phyloP scores from a whole-genome alignment of 2,797 vertebrate species.

The Propithecus deckenii region DNA sequence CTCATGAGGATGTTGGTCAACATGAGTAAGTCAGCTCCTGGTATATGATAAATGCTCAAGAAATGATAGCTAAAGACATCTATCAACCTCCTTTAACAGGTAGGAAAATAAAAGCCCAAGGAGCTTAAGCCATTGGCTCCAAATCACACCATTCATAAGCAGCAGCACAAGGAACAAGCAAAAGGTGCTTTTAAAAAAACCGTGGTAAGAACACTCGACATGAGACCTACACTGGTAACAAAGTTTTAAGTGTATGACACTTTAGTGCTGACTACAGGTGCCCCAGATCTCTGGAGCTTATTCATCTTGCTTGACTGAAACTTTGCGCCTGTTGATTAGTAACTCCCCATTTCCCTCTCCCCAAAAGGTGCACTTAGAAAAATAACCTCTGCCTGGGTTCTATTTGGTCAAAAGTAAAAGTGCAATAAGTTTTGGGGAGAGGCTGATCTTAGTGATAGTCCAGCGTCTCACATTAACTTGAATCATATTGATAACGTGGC shows the following conservation, averaged over 20 bases:
- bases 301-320: not conserved
- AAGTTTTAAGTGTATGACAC: not conserved
- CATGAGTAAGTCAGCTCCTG: not conserved
- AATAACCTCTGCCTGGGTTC: not conserved
- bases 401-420: not conserved
- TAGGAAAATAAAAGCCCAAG: not conserved
- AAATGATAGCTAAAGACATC: not conserved
- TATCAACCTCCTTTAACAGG: not conserved
- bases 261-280: not conserved
- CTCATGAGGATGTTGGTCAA: not conserved
- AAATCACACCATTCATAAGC: not conserved
- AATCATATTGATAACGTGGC: accelerated
- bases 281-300: not conserved
- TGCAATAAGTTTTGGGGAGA: not conserved
- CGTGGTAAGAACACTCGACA: not conserved
- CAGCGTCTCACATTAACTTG: not conserved
- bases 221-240: not conserved
- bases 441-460: not conserved
- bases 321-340: not conserved
- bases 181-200: not conserved
- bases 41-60: not conserved
- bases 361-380: not conserved
- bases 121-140: not conserved
- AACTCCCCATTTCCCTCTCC: not conserved
- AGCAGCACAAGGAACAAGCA: not conserved